These are phyloP conservation scores for Peromyscus attwateri DNA, from an alignment of 2,797 vertebrate species.

Conservation along the genomic window DNA sequence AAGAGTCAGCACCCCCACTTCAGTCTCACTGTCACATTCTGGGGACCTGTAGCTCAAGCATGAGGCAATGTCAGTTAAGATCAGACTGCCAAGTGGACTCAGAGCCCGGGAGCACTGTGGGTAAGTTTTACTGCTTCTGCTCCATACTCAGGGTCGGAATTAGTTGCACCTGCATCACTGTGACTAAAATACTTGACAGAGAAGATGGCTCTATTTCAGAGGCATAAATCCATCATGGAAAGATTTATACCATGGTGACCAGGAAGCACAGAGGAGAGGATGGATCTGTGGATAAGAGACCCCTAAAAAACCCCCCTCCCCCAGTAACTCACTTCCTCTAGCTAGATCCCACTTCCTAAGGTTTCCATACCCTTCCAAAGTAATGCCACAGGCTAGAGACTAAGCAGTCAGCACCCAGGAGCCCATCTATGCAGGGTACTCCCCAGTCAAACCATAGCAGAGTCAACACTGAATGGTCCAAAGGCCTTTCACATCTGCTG, in stretches of 20 bases:
- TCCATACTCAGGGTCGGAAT: background rate
- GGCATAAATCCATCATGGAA: too few species aligned
- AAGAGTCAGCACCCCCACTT: background rate
- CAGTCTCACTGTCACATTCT: background rate
- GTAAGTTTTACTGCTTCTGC: background rate
- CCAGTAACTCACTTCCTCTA: background rate
- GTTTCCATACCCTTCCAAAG: background rate
- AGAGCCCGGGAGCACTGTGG: rapidly evolving
- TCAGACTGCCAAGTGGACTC: rapidly evolving
- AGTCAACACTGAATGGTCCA: background rate
- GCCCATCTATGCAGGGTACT: background rate
- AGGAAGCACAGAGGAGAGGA: background rate
- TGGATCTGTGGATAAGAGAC: background rate
- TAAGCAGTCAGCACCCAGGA: background rate
- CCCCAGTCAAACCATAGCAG: background rate
- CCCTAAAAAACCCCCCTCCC: too few species aligned
- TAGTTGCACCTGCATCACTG: background rate
- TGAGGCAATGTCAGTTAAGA: rapidly evolving
- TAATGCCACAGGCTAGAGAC: background rate
- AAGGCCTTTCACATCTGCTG: rapidly evolving
- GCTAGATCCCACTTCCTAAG: background rate
- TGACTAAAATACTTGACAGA: background rate
- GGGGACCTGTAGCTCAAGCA: rapidly evolving
- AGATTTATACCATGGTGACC: background rate
- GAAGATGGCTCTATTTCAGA: background rate